Base-by-base conservation (phyloP, 1,140 invertebrate species). In the Temnothorax curvispinosus region DNA sequence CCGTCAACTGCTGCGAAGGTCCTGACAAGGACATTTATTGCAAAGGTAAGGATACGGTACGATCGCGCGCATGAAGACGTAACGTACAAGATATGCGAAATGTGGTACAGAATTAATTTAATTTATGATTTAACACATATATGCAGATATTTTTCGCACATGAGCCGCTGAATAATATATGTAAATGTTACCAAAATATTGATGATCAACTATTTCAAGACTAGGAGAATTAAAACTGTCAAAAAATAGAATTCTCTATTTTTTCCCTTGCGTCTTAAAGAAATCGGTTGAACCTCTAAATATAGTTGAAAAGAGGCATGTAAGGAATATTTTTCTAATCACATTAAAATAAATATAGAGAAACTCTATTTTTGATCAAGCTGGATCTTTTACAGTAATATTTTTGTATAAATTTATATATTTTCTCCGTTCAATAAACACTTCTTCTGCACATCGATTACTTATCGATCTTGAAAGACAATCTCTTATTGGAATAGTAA, bases 1-100 rank as follows among this genome's bases (percentile, higher is more conserved):
- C 99, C 85, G 98, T 98, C 90, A 99, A 98, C 95, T 98, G 98
- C 96, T 99, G 98, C 95, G 99, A 99, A 96, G 98, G 97, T 93
- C 98, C 99, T 91, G 99, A 99, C 94, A 98, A 98, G 95, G 98
- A 99, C 95, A 98, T 99, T 96, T 99, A 99, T 96, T 99, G 99
- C 96, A 99, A 98, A 98, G 98, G 98, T 98, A 96, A 95, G 96
- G 93, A 62, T 38, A 41, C 27, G 27, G 18, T 41, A 62, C 64
- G 11, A 56, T 72, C 58, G 32, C 65, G 15, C 27, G 35, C 2
- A n/a, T 32, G 32, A 60, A 54, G 81, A 54, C 56, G 18, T 58
- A 77, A 84, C 3, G 58, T 77, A 64, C 52, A 32, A 50, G 47
- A 71, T 60, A n/a, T 13, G 52, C 75, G 4, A 62, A 18, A 41